Evolutionary conservation across 2,113 vertebrate genomes (phyloP).

Genomic region (Mesocricetus auratus): DNA sequence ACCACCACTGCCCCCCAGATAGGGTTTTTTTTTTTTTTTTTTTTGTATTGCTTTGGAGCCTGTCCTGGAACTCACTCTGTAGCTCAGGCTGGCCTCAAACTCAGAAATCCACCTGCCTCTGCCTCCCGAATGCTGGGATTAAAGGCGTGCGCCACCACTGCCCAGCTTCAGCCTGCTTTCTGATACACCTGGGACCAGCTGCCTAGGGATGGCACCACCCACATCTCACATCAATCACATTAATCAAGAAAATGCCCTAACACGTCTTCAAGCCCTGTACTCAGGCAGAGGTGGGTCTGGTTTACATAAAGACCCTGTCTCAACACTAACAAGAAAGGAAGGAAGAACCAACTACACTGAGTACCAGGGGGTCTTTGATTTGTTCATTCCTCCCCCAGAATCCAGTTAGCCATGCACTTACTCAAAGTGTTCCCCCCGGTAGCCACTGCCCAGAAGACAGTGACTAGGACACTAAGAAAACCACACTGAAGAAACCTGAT

Average conservation of each 20-base stretch:
- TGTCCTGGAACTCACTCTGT: too few relatives aligned
- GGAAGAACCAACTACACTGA: neutral
- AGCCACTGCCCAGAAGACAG: neutral
- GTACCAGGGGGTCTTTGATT: neutral
- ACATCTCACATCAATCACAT: neutral
- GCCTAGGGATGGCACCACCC: neutral
- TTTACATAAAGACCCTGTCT: neutral
- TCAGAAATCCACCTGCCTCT: too few relatives aligned
- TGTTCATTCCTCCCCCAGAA: neutral
- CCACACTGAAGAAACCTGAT: neutral
- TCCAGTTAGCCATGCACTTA: neutral
- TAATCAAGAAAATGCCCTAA: neutral
- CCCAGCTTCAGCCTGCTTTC: neutral
- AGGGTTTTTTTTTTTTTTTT: too few relatives aligned
- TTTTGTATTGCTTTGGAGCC: too few relatives aligned
- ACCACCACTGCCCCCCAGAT: too few relatives aligned
- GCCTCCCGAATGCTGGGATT: too few relatives aligned
- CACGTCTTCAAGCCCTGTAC: too few relatives aligned
- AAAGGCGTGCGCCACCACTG: too few relatives aligned
- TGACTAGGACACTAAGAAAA: neutral
- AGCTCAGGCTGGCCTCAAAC: too few relatives aligned
- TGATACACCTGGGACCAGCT: neutral
- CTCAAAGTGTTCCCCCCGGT: neutral
- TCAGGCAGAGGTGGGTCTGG: neutral
- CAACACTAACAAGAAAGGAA: neutral